These are phyloP conservation scores for Rhynchophorus ferrugineus DNA, from an alignment of 1,140 invertebrate genomes.

Conservation along the genomic window DNA sequence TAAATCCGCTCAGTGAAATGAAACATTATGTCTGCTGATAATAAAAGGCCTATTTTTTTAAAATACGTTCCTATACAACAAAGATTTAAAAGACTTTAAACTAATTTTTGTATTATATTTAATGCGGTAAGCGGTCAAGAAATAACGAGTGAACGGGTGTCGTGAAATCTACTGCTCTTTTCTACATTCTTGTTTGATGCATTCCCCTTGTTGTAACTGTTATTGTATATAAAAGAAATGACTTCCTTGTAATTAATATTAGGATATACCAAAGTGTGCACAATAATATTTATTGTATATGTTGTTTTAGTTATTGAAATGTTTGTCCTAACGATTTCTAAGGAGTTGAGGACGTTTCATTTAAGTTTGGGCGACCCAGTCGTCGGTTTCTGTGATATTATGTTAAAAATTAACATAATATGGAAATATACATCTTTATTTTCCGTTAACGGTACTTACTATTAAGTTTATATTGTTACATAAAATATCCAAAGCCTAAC, in stretches of 20 bases:
- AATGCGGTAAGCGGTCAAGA: no score
- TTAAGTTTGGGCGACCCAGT: no score
- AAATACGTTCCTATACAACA: neutral
- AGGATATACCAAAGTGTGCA: neutral
- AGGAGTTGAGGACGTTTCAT: neutral
- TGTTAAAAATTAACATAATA: neutral
- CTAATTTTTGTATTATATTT: no score
- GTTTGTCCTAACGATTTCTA: no score
- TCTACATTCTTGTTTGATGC: neutral
- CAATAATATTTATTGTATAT: neutral
- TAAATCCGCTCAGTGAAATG: no score
- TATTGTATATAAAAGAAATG: neutral
- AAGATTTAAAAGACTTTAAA: no score
- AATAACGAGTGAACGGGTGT: no score
- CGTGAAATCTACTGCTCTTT: neutral
- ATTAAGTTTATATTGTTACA: no score
- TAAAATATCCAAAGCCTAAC: no score
- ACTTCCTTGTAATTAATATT: neutral
- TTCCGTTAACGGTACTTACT: neutral
- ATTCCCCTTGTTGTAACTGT: neutral
- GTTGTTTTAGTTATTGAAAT: neutral
- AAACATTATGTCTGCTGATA: neutral
- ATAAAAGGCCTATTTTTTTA: neutral
- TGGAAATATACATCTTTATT: neutral
- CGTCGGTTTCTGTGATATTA: slow-evolving; percentile 9